Evolutionary conservation across 1,140 invertebrate genomes (phyloP), one percentile per base, ranked within the genome.

Genomic region (Philopotamus ludificatus): DNA sequence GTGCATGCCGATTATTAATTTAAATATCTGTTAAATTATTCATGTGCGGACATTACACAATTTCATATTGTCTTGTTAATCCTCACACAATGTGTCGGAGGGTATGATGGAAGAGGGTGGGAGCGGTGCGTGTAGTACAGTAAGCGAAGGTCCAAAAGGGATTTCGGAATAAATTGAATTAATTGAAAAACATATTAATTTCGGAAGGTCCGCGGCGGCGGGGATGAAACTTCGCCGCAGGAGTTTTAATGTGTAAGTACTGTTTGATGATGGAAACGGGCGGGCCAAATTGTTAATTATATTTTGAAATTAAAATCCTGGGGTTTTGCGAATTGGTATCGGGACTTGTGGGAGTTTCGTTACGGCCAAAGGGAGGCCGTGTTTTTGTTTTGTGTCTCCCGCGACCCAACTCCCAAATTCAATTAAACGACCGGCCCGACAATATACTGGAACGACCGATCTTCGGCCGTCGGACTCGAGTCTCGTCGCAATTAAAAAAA

Each of bases 241-340:
- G 28, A 34, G 28, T 34, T 34, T 34, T 34, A 34, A 34, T 34
- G 28, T 34, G 28, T 34, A 34, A 34, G 28, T 34, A 34, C 28
- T 34, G 45, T 20, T n/a, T 47, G 20, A 41, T 20, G 21, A 55
- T 16, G n/a, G 25, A 57, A 57, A 39, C 26, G 28, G 51, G 26
- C 23, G 3, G 64, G 34, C 15, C 28, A 15, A 47, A 59, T 66
- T 66, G 64, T 54, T 66, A 66, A 66, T 66, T 66, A 50, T 60
- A 50, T 53, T n/a, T 42, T 58, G 34, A 57, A 66, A 66, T 61
- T 61, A 66, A 66, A 66, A 66, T 65, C 54, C n/a, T n/a, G 57
- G 63, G 4, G 16, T 16, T 59, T 34, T 34, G 28, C 28, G 28
- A 34, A 34, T 34, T 34, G 28, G 28, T 34, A 34, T 34, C 28